A percentile compares a stretch with the other conserved stretches of the same genome.
Evolutionary conservation across 2,797 vertebrate genomes (phyloP).

Genomic region (Gallinago solitaria): DNA sequence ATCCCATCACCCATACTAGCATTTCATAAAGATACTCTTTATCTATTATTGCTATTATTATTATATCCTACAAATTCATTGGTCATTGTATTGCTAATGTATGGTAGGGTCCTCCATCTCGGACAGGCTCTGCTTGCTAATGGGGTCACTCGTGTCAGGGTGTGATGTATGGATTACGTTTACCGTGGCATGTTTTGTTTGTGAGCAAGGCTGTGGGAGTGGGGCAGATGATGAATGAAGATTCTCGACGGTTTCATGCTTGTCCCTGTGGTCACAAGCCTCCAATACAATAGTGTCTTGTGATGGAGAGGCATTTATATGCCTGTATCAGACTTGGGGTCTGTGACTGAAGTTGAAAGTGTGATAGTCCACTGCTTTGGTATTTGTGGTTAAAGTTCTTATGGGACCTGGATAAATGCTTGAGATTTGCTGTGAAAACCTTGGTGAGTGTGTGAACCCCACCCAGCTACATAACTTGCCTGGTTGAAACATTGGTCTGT

Average conservation of each 20-base stretch:
- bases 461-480: background rate
- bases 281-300: slow-evolving; percentile 20
- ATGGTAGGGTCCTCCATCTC: background rate
- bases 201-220: slow-evolving; percentile 75
- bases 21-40: background rate
- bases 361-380: background rate
- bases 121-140: slow-evolving; percentile 59
- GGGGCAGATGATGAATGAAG: slow-evolving; percentile 86
- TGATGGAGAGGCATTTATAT: slow-evolving; percentile 48
- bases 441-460: background rate
- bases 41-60: background rate
- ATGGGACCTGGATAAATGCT: background rate
- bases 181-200: slow-evolving; percentile 85
- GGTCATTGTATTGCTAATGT: slow-evolving; percentile 36
- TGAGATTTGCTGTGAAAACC: slow-evolving; percentile 25
- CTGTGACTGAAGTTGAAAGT: slow-evolving; percentile 21
- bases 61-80: background rate
- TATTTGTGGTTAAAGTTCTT: slow-evolving; percentile 31
- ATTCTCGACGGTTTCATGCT: slow-evolving; percentile 77
- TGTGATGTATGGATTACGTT: slow-evolving; percentile 88
- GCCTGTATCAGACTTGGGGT: slow-evolving; percentile 34
- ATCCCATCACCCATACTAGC: background rate
- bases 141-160: slow-evolving; percentile 71
- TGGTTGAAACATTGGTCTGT: background rate
- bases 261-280: slow-evolving; percentile 76